These are phyloP conservation scores for Zelostemma sp. DNA, from an alignment of 1,140 invertebrate genomes.

Conservation along the genomic window DNA sequence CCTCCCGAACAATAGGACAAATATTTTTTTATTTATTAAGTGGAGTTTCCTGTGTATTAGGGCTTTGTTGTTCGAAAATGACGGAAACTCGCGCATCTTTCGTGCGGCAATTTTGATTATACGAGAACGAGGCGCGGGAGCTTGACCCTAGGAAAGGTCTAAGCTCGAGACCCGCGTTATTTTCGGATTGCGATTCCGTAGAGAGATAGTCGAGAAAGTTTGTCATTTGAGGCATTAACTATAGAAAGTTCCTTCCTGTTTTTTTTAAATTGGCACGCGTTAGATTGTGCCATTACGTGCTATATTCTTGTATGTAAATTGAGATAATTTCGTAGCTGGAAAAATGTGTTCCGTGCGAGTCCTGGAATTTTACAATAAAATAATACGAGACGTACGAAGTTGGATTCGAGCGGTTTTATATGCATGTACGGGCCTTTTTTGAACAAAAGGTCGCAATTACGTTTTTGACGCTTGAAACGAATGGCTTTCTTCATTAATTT, in stretches of 20 bases:
- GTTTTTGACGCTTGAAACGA: not conserved
- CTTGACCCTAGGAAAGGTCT: slow-evolving; percentile 15
- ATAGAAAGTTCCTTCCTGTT: slow-evolving; percentile 39
- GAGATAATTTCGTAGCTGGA: no score
- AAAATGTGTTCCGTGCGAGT: no score
- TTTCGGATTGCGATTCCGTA: slow-evolving; percentile 30
- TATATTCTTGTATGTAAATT: not conserved
- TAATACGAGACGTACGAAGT: no score
- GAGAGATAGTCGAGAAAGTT: slow-evolving; percentile 44
- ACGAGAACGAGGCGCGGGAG: slow-evolving; percentile 3
- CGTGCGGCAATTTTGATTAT: not conserved
- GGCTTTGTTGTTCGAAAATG: no score
- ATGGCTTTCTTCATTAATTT: not conserved
- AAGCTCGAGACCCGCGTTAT: slow-evolving; percentile 10
- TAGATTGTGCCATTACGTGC: not conserved
- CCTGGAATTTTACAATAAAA: not conserved
- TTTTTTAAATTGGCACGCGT: slow-evolving; percentile 8
- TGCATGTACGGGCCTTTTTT: no score
- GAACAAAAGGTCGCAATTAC: not conserved
- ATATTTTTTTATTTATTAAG: no score
- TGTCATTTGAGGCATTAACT: slow-evolving; percentile 32
- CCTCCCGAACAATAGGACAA: no score
- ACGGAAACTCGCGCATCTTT: no score
- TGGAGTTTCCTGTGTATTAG: no score
- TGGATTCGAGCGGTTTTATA: no score